A percentile compares a stretch with the other conserved stretches of the same genome.
These are phyloP conservation scores for Callipepla californica DNA, from an alignment of 2,113 vertebrate species.

Conservation along the genomic window DNA sequence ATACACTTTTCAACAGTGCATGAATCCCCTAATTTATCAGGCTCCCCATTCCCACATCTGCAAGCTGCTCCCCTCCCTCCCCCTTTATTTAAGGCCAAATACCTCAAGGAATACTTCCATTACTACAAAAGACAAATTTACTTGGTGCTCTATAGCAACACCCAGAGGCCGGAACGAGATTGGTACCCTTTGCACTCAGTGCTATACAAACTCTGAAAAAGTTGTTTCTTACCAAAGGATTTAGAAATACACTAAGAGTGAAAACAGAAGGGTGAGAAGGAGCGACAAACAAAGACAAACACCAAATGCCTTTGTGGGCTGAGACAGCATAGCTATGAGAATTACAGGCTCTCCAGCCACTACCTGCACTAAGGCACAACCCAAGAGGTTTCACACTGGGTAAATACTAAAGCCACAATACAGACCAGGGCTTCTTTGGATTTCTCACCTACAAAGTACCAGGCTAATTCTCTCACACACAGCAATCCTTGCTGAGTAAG, in stretches of 20 bases:
- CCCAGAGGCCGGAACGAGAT: neutral
- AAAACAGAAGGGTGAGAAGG: neutral
- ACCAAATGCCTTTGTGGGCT: neutral
- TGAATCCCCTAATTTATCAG: neutral
- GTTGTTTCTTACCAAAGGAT: neutral
- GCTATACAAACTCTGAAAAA: neutral
- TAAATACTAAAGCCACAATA: neutral
- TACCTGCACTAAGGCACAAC: neutral
- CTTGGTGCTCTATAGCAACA: neutral
- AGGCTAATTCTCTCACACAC: neutral
- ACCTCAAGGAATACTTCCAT: neutral
- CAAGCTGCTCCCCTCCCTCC: neutral
- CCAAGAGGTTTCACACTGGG: neutral
- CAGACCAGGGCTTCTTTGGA: neutral
- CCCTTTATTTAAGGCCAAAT: neutral
- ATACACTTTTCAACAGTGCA: neutral
- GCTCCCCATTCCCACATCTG: neutral
- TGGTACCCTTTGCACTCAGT: neutral
- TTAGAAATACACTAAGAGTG: neutral
- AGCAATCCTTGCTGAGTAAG: constrained; percentile 41
- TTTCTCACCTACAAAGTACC: neutral
- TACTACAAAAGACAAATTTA: neutral
- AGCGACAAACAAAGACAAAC: neutral
- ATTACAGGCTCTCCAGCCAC: neutral
- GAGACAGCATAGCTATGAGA: neutral